Evolutionary conservation across 2,113 vertebrate genomes (phyloP).

Genomic region (Corydoras sp.): DNA sequence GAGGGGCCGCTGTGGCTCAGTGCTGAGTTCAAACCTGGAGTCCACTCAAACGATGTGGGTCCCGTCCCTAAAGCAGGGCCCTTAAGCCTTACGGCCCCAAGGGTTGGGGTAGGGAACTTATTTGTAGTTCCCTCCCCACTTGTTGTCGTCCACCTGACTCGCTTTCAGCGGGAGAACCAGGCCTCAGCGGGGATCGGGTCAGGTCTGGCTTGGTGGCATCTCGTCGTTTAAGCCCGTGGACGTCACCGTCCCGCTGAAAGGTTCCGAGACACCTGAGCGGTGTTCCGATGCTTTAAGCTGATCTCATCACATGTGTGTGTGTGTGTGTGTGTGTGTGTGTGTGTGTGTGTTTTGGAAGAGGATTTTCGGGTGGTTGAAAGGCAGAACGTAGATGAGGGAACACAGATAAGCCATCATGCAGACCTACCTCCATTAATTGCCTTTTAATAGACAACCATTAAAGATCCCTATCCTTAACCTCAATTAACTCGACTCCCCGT

Average conservation of each 20-base stretch:
- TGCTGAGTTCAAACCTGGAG: too few relatives aligned
- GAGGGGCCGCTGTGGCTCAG: too few relatives aligned
- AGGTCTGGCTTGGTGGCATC: background rate
- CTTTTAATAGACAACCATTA: conserved; percentile 45
- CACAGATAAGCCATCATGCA: conserved; percentile 37
- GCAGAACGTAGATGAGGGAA: conserved; percentile 16
- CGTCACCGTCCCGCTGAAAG: background rate
- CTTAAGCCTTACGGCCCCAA: too few relatives aligned
- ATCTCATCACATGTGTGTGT: conserved; percentile 1
- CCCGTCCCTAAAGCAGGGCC: too few relatives aligned
- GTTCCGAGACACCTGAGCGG: background rate
- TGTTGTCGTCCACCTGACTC: too few relatives aligned
- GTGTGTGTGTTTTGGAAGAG: conserved; percentile 2
- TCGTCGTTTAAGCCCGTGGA: background rate
- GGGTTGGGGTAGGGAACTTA: too few relatives aligned
- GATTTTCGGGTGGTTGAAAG: background rate
- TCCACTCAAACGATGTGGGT: too few relatives aligned
- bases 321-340: conserved; percentile 22
- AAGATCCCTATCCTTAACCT: conserved; percentile 44
- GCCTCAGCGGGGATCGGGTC: background rate
- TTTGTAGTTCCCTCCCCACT: too few relatives aligned
- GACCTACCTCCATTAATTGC: conserved; percentile 34
- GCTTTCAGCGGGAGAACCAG: background rate
- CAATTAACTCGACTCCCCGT: conserved; percentile 38
- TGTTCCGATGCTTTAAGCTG: background rate